Evolutionary conservation across 2,888 invertebrate genomes (phyloP).

Genomic region (Andrena bucephala): DNA sequence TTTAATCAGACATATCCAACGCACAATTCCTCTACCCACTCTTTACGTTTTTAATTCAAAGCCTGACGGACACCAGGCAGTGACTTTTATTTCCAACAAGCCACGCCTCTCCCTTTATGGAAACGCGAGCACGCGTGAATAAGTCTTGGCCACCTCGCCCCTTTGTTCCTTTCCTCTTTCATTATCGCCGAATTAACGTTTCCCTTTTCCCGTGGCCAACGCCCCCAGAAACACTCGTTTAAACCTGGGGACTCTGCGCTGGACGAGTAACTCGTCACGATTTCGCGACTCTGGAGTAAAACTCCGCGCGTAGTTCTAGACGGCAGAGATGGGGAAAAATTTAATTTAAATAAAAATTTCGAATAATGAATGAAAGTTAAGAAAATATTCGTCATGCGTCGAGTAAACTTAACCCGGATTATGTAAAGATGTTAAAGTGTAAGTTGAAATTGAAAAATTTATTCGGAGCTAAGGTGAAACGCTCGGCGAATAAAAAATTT

Average conservation of each 20-base stretch:
- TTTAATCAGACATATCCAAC: too few species aligned
- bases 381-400: too few species aligned
- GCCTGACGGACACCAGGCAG: constrained; percentile 37
- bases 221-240: background rate
- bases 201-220: background rate
- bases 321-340: too few species aligned
- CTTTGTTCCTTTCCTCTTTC: constrained; percentile 12
- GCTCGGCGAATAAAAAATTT: too few species aligned
- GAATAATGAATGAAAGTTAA: too few species aligned
- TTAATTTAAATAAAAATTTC: too few species aligned
- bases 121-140: constrained; percentile 31
- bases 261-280: background rate
- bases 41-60: constrained; percentile 42
- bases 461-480: too few species aligned
- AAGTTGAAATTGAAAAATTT: too few species aligned
- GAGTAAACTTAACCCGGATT: too few species aligned
- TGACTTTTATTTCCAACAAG: constrained; percentile 31
- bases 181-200: constrained; percentile 13
- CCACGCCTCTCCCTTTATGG: constrained; percentile 8
- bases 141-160: constrained; percentile 1
- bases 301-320: too few species aligned
- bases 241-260: background rate
- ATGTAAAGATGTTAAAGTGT: too few species aligned
- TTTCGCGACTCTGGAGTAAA: background rate
- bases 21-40: too few species aligned